Percentiles rank a stretch among this genome's conserved stretches.
Evolutionary conservation across 1,140 invertebrate species (phyloP).

Genomic region (Drosophila aff.): DNA sequence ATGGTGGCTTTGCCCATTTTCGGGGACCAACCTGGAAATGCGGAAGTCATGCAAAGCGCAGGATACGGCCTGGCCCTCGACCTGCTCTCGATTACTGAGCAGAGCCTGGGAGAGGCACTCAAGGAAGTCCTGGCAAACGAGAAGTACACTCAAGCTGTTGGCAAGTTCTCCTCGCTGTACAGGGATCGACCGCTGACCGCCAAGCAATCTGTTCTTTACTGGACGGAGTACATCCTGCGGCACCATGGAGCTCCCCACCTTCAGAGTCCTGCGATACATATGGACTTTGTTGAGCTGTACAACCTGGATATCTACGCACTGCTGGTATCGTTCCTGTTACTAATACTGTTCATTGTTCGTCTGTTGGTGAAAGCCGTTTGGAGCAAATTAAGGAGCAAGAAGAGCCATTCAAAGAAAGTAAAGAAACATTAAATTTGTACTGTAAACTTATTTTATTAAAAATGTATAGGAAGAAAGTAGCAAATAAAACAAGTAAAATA

Average conservation of each 20-base stretch:
- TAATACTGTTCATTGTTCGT: constrained; percentile 4
- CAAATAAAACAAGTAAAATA: not conserved
- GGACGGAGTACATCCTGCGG: constrained; percentile 85
- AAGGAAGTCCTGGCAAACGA: constrained; percentile 63
- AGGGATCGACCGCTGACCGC: constrained; percentile 77
- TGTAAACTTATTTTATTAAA: not conserved
- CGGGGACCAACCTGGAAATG: constrained; percentile 87
- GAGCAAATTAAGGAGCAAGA: constrained; percentile 6
- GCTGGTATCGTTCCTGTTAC: constrained; percentile 26
- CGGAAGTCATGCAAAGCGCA: constrained; percentile 80
- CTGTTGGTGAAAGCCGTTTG: constrained; percentile 17
- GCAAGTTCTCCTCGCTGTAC: constrained; percentile 63
- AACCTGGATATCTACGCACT: constrained; percentile 72
- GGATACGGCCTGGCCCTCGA: constrained; percentile 86
- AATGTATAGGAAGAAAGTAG: not conserved
- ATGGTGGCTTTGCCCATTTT: constrained; percentile 85
- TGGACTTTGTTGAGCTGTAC: constrained; percentile 63
- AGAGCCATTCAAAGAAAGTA: not conserved
- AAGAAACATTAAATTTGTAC: not conserved
- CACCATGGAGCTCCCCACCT: constrained; percentile 85
- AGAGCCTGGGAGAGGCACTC: constrained; percentile 59
- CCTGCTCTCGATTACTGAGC: constrained; percentile 78
- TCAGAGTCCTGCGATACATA: constrained; percentile 62
- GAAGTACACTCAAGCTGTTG: constrained; percentile 52
- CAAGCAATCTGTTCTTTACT: constrained; percentile 84